phyloP scores from a whole-genome alignment of 2,797 vertebrate genomes.

The Coracias cyanogaster region DNA sequence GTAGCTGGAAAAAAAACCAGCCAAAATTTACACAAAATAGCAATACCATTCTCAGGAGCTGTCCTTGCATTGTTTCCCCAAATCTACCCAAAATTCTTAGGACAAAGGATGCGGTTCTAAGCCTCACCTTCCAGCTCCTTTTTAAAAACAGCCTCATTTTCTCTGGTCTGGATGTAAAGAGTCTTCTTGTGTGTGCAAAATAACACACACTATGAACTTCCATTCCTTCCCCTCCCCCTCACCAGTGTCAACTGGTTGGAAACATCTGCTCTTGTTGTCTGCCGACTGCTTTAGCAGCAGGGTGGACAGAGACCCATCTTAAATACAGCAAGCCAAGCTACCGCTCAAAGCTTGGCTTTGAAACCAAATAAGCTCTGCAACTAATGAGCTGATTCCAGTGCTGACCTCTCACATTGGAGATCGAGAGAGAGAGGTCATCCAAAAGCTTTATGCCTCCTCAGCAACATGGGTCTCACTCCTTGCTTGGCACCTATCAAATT shows the following conservation, averaged over 20 bases:
- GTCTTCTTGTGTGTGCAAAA: background rate
- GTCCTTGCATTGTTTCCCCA: background rate
- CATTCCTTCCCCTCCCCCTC: background rate
- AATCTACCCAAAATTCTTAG: background rate
- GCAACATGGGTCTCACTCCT: background rate
- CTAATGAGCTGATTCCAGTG: background rate
- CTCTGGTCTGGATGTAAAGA: background rate
- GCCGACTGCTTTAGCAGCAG: background rate
- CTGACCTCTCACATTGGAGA: background rate
- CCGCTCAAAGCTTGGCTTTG: background rate
- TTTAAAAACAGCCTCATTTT: background rate
- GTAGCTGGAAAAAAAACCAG: background rate
- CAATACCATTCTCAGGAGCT: background rate
- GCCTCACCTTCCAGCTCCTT: background rate
- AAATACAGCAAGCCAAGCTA: background rate
- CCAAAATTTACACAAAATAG: background rate
- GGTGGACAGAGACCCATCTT: background rate
- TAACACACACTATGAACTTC: background rate
- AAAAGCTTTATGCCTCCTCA: background rate
- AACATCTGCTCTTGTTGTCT: conserved; percentile 10
- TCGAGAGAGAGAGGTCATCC: background rate
- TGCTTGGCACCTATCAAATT: background rate
- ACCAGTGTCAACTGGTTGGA: background rate
- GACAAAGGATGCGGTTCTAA: background rate
- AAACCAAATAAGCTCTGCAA: background rate